Evolutionary conservation across 2,113 vertebrate species (phyloP).

Genomic region (Vireo altiloquus): DNA sequence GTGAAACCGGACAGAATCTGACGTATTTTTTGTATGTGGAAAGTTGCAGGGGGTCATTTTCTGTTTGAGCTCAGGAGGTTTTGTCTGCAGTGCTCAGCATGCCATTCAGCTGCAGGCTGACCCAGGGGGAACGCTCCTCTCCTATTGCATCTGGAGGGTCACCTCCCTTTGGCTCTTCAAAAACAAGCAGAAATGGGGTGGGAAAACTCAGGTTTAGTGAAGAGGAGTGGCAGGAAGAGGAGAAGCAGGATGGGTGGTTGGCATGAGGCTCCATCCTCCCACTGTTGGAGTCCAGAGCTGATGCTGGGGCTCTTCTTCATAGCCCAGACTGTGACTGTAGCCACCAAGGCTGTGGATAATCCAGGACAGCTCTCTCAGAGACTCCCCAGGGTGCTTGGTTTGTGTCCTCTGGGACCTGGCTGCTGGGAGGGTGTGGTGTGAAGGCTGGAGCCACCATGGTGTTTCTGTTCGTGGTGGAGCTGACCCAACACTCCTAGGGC

Average conservation of each 20-base stretch:
- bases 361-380: not conserved
- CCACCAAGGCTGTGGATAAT: not conserved
- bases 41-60: not conserved
- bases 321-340: rapidly evolving
- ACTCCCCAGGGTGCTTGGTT: not conserved
- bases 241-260: not conserved
- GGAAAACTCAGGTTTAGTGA: not conserved
- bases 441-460: not conserved
- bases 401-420: not conserved
- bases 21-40: not conserved
- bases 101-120: not conserved
- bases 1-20: not conserved
- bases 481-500: not conserved
- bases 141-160: not conserved
- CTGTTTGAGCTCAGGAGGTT: not conserved
- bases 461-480: not conserved
- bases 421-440: not conserved
- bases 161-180: conserved; percentile 9
- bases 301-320: rapidly evolving
- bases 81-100: rapidly evolving
- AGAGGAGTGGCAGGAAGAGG: not conserved
- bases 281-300: not conserved
- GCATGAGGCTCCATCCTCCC: rapidly evolving
- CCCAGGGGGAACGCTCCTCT: not conserved
- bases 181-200: not conserved